phyloP scores from a whole-genome alignment of 2,113 vertebrate genomes.

The Piprites chloris region DNA sequence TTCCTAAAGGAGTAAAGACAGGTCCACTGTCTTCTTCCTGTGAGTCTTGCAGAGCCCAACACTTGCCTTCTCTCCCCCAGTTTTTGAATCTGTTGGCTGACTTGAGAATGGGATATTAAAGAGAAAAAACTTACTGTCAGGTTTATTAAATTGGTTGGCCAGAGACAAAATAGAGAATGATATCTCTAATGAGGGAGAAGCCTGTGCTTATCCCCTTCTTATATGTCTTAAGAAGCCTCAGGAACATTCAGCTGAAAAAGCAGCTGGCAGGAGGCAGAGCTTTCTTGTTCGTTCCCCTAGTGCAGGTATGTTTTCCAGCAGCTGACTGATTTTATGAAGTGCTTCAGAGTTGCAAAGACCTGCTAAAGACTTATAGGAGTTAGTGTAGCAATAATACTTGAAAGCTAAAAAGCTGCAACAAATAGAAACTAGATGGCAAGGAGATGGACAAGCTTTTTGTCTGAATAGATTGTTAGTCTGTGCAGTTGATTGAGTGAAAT shows the following conservation, averaged over 20 bases:
- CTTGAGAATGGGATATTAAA: background rate
- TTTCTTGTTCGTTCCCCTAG: background rate
- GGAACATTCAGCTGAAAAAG: background rate
- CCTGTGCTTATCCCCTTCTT: background rate
- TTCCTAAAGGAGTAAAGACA: background rate
- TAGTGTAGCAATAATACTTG: background rate
- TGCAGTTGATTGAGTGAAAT: background rate
- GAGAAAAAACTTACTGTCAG: background rate
- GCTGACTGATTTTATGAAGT: background rate
- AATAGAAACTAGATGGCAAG: background rate
- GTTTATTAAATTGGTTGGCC: background rate
- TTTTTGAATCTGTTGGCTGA: background rate
- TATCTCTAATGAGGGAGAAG: background rate
- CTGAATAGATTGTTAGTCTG: fast-evolving
- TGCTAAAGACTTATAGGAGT: background rate
- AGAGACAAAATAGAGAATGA: background rate
- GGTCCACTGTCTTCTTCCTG: background rate
- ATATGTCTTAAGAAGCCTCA: background rate
- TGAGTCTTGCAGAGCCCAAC: background rate
- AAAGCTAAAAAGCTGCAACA: background rate
- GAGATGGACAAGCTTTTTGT: no score
- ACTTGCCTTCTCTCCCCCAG: background rate
- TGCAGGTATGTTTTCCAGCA: background rate
- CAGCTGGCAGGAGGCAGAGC: background rate
- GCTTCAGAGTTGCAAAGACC: background rate